A percentile compares a stretch with the other conserved stretches of the same genome.
phyloP scores from a whole-genome alignment of 1,140 invertebrate genomes.

The Drosophila guanche region DNA sequence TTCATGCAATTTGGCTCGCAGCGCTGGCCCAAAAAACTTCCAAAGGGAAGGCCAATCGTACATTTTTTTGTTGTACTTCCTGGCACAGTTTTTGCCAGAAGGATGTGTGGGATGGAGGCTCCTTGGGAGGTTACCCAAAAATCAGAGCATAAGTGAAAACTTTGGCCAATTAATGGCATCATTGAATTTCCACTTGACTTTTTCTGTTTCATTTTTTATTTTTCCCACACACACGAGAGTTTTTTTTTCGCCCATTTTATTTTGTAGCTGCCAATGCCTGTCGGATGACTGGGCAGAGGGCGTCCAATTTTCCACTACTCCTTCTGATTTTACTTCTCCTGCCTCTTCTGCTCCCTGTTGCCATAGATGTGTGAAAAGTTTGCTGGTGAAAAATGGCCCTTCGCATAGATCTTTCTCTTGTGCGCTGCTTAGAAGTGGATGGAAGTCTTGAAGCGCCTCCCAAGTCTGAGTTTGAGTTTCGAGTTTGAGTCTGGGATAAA shows the following conservation, averaged over 20 bases:
- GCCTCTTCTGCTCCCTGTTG: background rate
- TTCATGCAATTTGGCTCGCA: slow-evolving; percentile 78
- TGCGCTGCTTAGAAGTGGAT: background rate
- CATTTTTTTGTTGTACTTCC: slow-evolving; percentile 66
- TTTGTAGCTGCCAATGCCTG: slow-evolving; percentile 74
- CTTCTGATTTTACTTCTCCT: too few relatives aligned
- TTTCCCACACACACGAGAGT: slow-evolving; percentile 2
- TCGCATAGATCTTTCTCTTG: slow-evolving; percentile 66
- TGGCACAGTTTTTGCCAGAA: slow-evolving; percentile 67
- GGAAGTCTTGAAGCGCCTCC: background rate
- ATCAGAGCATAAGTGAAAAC: slow-evolving; percentile 82
- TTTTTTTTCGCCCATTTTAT: slow-evolving; percentile 32
- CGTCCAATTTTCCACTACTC: slow-evolving; percentile 72
- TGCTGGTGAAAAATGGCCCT: slow-evolving; percentile 75
- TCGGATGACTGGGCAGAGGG: slow-evolving; percentile 77
- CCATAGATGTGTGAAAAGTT: slow-evolving; percentile 59
- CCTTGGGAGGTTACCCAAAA: slow-evolving; percentile 51
- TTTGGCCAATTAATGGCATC: slow-evolving; percentile 83
- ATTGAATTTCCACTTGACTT: slow-evolving; percentile 82
- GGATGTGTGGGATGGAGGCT: slow-evolving; percentile 7
- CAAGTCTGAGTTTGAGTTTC: slow-evolving; percentile 59
- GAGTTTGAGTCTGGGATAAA: slow-evolving; percentile 73
- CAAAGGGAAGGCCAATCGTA: slow-evolving; percentile 62
- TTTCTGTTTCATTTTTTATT: slow-evolving; percentile 69
- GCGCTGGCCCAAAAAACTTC: slow-evolving; percentile 68